Evolutionary conservation across 2,113 vertebrate genomes (phyloP).

Genomic region (Myotis lucifugus): DNA sequence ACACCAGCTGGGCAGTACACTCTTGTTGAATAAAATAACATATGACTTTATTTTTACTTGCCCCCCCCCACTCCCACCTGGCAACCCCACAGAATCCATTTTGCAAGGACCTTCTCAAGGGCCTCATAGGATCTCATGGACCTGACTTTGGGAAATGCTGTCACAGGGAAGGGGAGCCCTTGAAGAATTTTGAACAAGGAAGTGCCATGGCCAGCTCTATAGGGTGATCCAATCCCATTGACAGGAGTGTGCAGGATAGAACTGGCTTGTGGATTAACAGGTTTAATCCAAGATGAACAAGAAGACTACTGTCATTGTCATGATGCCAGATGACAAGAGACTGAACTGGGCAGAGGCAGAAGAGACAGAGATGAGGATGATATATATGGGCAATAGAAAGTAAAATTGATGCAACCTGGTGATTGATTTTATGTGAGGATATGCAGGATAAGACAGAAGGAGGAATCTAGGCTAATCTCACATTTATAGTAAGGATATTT

Average conservation of each 20-base stretch:
- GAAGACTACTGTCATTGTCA: neutral
- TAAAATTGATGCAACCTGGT: neutral
- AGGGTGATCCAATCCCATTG: neutral
- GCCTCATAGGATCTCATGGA: neutral
- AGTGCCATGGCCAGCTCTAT: neutral
- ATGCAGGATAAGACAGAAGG: neutral
- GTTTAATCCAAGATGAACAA: constrained; percentile 45
- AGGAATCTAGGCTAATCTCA: neutral
- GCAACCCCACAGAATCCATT: neutral
- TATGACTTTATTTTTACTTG: too few relatives aligned
- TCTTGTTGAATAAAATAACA: too few relatives aligned
- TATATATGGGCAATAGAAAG: neutral
- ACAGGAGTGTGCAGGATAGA: neutral
- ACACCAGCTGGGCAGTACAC: too few relatives aligned
- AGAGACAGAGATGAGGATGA: neutral
- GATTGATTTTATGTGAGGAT: neutral
- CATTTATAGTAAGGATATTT: neutral
- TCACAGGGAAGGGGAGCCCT: neutral
- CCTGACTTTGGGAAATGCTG: neutral
- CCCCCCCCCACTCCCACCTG: neutral
- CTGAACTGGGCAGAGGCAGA: neutral
- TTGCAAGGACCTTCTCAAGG: neutral
- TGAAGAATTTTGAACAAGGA: neutral
- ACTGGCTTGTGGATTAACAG: constrained; percentile 14
- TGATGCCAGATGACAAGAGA: neutral